Base-by-base conservation (phyloP, 2,797 vertebrate genomes). In the Harpagifer antarcticus region DNA sequence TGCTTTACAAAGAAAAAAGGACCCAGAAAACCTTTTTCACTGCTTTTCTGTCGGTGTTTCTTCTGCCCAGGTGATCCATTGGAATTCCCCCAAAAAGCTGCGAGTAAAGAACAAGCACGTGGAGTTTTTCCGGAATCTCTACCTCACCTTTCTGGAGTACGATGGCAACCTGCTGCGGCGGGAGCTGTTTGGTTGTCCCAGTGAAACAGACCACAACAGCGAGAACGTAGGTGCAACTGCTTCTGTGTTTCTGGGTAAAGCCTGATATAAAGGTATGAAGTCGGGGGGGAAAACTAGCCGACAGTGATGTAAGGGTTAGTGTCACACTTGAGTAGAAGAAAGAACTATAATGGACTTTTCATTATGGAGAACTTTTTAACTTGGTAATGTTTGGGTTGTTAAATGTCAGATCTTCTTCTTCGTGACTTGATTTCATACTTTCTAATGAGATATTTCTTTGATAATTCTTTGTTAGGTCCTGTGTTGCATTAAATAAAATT, bases 21-120 rank as follows among this genome's bases (percentile, higher is more conserved):
- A 31, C 10, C 14, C 31, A 43, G 20, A 20, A 54, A 44, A 37
- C 13, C 27, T 1, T 5, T 13, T 27, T 6, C 15, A n/a, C 12
- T 9, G 0, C 33, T 40, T 11, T 27, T 9, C 9, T 16, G 15
- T 75, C 49, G 55, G 5, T 42, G 44, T 13, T 42, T 79, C 56
- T 47, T 54, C 45, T 63, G 31, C 13, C 11, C 89, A 99, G 98
- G 98, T 99, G 78, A 99, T 99, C 88, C 98, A 99, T 91, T 99
- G 97, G 98, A 99, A 99, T 89, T 99, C 98, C 5, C 98, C 98
- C 0, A 99, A 99, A 93, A 99, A 99, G 83, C 95, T 99, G 3
- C 92, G 97, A 14, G 98, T 99, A 67, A 99, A 99, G 93, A 99
- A 99, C 95, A 99, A 99, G 84, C 98, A 99, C 0, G 98, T 99